phyloP scores from a whole-genome alignment of 1,140 invertebrate genomes.

The Hycleus phaleratus region DNA sequence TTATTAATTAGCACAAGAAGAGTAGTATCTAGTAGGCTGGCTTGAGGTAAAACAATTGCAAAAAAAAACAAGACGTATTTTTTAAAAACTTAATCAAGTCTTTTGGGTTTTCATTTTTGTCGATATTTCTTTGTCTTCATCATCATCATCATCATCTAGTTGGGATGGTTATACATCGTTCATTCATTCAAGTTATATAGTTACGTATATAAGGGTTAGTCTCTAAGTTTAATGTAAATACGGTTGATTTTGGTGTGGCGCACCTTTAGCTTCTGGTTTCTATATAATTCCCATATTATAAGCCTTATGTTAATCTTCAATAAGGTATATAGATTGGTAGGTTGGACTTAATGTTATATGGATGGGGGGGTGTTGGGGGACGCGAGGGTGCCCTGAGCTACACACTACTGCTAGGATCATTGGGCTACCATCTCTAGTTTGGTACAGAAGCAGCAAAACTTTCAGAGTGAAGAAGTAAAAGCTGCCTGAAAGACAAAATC shows the following conservation, averaged over 20 bases:
- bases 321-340: constrained; percentile 24
- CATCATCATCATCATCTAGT: background rate
- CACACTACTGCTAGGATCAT: constrained; percentile 38
- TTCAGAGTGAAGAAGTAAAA: constrained; percentile 1
- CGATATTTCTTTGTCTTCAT: background rate
- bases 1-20: too few species aligned
- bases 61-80: background rate
- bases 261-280: constrained; percentile 21
- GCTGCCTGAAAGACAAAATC: constrained; percentile 5
- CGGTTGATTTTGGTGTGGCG: too few species aligned
- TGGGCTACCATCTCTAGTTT: constrained; percentile 38
- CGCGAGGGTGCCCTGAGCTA: constrained; percentile 29
- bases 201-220: too few species aligned
- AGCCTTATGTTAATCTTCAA: constrained; percentile 21
- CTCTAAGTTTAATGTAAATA: too few species aligned
- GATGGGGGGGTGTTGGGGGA: constrained; percentile 20
- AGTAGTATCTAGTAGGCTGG: too few species aligned
- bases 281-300: constrained; percentile 9
- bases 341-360: constrained; percentile 24
- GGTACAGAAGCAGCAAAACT: constrained; percentile 38
- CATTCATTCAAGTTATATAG: background rate
- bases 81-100: constrained; percentile 24
- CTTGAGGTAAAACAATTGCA: too few species aligned
- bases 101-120: background rate
- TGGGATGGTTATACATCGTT: too few species aligned